Conservation (phyloP, 1,140 invertebrate genomes). For the Bombyx mandarina region DNA sequence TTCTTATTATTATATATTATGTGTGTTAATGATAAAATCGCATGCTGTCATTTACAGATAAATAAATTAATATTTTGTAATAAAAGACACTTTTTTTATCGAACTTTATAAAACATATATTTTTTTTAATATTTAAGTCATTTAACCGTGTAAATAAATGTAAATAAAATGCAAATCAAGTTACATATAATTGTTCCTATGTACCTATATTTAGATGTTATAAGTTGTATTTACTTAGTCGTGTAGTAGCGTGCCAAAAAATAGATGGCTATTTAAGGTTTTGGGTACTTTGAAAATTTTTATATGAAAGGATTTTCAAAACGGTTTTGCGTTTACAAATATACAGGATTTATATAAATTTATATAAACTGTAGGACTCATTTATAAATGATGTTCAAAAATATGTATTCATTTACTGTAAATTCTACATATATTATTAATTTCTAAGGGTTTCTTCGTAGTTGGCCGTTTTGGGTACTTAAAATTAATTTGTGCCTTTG, state of each 20-base stretch:
- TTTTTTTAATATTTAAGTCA: neutral
- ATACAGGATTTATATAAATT: too few species aligned
- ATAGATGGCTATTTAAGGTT: conserved; percentile 26
- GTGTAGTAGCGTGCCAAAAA: conserved; percentile 57
- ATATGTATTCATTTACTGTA: too few species aligned
- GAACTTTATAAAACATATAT: neutral
- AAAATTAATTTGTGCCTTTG: conserved; percentile 32
- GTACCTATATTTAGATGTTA: conserved; percentile 44
- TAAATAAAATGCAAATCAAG: conserved; percentile 21
- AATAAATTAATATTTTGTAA: too few species aligned
- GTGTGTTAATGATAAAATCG: too few species aligned
- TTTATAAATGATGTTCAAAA: too few species aligned
- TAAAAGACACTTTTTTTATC: too few species aligned
- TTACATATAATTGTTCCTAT: conserved; percentile 51
- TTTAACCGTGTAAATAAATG: conserved; percentile 6
- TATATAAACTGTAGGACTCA: conserved; percentile 6
- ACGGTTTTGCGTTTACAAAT: too few species aligned
- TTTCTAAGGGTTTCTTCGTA: too few species aligned
- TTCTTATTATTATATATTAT: too few species aligned
- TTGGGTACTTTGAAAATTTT: conserved; percentile 20
- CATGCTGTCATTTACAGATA: too few species aligned
- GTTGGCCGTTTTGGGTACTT: too few species aligned
- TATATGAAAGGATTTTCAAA: conserved; percentile 4
- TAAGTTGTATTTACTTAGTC: conserved; percentile 35
- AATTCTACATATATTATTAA: too few species aligned